Evolutionary conservation across 2,888 invertebrate species (phyloP), one percentile per base, ranked within the genome.

Genomic region (Eupithecia subumbrata): DNA sequence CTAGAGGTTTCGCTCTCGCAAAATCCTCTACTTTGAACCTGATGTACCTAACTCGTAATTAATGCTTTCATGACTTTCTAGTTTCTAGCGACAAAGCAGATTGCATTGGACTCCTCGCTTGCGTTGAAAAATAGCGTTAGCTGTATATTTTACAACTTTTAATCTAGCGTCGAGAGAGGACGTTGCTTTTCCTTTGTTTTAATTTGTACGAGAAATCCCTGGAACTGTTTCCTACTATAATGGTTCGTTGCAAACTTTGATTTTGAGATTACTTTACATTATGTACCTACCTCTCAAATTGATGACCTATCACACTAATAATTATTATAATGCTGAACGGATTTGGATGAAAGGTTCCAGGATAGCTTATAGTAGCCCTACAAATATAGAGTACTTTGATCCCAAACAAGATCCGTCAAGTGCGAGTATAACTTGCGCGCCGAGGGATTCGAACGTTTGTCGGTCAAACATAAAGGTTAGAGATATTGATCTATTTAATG

Each of bases 11-110:
- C 30, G 12, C 22, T 45, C 48, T 48, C 77, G 77, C 77, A 14
- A 12, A 8, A 25, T 74, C 77, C 48, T 74, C 48, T 43, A 69
- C 22, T 52, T 73, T 73, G 22, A 69, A 69, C 72, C 76, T 71
- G 73, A 79, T 80, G 84, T 82, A n/a, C n/a, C n/a, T n/a, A 85
- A 88, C 88, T 89, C 85, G 90, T 91, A 92, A 92, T 92, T 89
- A 92, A 91, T 91, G 89, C 86, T 87, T 88, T 88, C 86, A 85
- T 88, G 85, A 86, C 88, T 89, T 89, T 90, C 89, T 89, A 89
- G 85, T 89, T 89, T 90, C 82, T 76, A 74, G 81, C 82, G 84
- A 85, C 84, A 82, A 82, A 79, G 82, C 81, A 76, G 84, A 87
- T 87, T 85, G 86, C 82, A 81, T 80, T 76, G 79, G 81, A 84